A percentile compares a stretch with the other conserved stretches of the same genome.
These are phyloP conservation scores for Stigmatopora nigra DNA, from an alignment of 2,113 vertebrate genomes.

Conservation along the genomic window DNA sequence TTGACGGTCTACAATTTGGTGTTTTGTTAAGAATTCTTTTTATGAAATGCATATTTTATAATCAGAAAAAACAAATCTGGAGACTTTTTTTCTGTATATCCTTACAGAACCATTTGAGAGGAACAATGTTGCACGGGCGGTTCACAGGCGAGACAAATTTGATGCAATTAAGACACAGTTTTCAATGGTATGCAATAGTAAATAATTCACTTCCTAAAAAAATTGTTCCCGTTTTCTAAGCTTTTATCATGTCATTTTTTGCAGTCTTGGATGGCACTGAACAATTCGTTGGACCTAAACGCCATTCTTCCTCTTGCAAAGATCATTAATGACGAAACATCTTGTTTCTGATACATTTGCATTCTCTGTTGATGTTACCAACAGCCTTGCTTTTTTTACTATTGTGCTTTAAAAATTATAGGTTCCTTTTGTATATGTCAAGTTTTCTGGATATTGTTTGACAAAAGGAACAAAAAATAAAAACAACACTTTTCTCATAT, in stretches of 20 bases:
- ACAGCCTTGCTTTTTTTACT: too few species aligned
- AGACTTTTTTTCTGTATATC: too few species aligned
- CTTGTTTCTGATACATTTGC: constrained; percentile 8
- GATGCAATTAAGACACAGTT: constrained; percentile 80
- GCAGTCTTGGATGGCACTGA: constrained; percentile 28
- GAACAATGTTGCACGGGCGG: constrained; percentile 91
- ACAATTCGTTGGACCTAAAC: constrained; percentile 76
- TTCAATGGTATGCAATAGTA: constrained; percentile 70
- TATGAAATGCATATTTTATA: neutral
- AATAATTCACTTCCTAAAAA: neutral
- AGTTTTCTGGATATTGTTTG: neutral
- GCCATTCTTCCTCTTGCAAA: constrained; percentile 75
- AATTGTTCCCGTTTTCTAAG: neutral
- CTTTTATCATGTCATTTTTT: neutral
- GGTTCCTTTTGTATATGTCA: constrained; percentile 16
- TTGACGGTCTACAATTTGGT: neutral
- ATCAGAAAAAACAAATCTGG: neutral
- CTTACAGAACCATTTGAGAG: constrained; percentile 90
- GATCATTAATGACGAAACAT: constrained; percentile 50
- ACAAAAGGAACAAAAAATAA: neutral
- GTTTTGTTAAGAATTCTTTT: neutral
- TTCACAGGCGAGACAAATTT: constrained; percentile 87
- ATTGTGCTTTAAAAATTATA: too few species aligned
- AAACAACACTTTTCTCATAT: neutral
- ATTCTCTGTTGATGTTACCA: too few species aligned